A percentile compares a stretch with the other conserved stretches of the same genome.
Evolutionary conservation across 2,888 invertebrate species (phyloP).

Genomic region (Steinernema carpocapsae): DNA sequence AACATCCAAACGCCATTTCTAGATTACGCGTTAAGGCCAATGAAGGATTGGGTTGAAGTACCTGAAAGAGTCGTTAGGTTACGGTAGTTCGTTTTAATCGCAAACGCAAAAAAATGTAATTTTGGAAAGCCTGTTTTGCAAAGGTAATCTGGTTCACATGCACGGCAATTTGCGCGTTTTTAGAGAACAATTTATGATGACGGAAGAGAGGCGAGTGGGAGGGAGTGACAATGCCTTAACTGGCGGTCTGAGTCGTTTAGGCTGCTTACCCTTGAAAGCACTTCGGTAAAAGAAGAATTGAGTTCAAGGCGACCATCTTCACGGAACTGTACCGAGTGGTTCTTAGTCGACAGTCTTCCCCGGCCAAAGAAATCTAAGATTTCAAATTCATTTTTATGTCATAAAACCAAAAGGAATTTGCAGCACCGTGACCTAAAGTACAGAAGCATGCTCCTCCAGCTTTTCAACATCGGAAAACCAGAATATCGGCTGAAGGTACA

Average conservation of each 20-base stretch:
- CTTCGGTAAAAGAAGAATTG: neutral
- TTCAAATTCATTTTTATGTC: neutral
- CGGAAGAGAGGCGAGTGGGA: neutral
- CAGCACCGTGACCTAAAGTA: neutral
- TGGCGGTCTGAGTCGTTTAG: neutral
- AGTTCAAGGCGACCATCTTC: neutral
- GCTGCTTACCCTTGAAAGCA: constrained; percentile 1
- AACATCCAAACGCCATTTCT: neutral
- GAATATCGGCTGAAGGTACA: constrained; percentile 2
- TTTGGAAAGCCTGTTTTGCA: neutral
- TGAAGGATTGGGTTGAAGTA: neutral
- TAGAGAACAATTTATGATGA: neutral
- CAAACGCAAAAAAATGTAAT: neutral
- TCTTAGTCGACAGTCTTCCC: neutral
- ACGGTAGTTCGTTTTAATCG: neutral
- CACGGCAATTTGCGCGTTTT: neutral
- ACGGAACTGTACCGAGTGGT: neutral
- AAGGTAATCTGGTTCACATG: neutral
- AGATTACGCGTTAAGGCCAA: neutral
- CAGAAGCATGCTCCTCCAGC: neutral
- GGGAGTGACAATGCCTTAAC: neutral
- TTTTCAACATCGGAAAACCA: neutral
- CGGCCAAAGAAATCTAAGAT: neutral
- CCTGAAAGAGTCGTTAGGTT: neutral
- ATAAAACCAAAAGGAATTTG: neutral